Conservation (phyloP, 37 sponge, comb jelly and placozoan genomes). For the Amphimedon queenslandica region DNA sequence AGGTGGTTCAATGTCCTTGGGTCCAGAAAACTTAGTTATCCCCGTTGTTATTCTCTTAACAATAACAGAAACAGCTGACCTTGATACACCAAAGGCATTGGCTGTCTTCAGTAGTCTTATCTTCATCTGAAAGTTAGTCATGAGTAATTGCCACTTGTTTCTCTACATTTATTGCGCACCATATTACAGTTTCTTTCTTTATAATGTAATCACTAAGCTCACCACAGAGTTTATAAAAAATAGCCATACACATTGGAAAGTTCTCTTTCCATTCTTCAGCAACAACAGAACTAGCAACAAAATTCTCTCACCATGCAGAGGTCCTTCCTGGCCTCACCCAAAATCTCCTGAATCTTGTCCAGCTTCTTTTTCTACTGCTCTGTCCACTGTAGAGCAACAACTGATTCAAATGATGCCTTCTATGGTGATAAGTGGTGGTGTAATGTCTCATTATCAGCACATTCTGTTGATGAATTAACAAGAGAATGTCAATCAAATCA, state of each 20-base stretch:
- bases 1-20: constrained; percentile 1
- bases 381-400: too few relatives aligned
- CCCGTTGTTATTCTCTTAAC: constrained; percentile 1
- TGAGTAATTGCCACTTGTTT: background rate
- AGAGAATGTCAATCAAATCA: too few relatives aligned
- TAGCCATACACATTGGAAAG: constrained; percentile 4
- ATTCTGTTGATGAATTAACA: too few relatives aligned
- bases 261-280: constrained; percentile 19
- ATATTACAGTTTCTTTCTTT: background rate
- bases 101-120: constrained; percentile 20
- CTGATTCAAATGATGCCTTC: too few relatives aligned
- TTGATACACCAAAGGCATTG: constrained; percentile 28
- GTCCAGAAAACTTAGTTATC: background rate
- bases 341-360: background rate
- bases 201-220: background rate
- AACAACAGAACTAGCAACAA: constrained; percentile 1
- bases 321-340: constrained; percentile 19
- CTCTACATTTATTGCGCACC: background rate
- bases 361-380: background rate
- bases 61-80: constrained; percentile 7
- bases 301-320: constrained; percentile 21
- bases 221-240: constrained; percentile 15
- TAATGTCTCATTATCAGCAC: too few relatives aligned
- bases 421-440: too few relatives aligned
- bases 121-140: too few relatives aligned